A percentile compares a stretch with the other conserved stretches of the same genome.
Conservation (phyloP, 2,888 invertebrate genomes). For the Ligdia adustata region DNA sequence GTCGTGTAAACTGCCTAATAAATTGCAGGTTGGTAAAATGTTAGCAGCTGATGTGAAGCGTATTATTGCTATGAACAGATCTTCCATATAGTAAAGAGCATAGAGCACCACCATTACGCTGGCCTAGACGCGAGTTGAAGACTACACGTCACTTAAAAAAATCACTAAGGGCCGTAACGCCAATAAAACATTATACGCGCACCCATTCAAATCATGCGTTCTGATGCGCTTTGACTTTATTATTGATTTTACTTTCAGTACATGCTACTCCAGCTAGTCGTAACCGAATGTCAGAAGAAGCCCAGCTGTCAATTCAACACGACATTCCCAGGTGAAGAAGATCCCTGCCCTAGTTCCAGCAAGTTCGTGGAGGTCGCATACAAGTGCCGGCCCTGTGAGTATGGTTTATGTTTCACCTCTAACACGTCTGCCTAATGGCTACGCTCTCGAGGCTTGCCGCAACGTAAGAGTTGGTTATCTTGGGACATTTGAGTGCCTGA, state of each 20-base stretch:
- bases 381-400: conserved; percentile 98
- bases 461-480: conserved; percentile 29
- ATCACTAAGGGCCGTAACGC: too few species aligned
- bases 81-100: too few species aligned
- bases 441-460: conserved; percentile 22
- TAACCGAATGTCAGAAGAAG: conserved; percentile 96
- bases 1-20: conserved; percentile 44
- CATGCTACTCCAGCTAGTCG: conserved; percentile 94
- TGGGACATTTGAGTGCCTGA: conserved; percentile 24
- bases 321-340: conserved; percentile 91
- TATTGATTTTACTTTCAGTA: too few species aligned
- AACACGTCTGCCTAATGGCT: conserved; percentile 34
- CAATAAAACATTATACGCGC: too few species aligned
- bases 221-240: too few species aligned
- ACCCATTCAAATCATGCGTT: too few species aligned
- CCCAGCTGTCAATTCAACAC: conserved; percentile 95
- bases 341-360: conserved; percentile 94
- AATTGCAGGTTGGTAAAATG: conserved; percentile 46
- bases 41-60: background rate
- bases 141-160: too few species aligned
- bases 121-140: too few species aligned
- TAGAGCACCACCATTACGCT: too few species aligned
- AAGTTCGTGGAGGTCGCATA: conserved; percentile 98
- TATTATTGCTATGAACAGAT: too few species aligned
- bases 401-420: conserved; percentile 39